phyloP scores from a whole-genome alignment of 2,113 vertebrate genomes.

The Semnopithecus entellus region DNA sequence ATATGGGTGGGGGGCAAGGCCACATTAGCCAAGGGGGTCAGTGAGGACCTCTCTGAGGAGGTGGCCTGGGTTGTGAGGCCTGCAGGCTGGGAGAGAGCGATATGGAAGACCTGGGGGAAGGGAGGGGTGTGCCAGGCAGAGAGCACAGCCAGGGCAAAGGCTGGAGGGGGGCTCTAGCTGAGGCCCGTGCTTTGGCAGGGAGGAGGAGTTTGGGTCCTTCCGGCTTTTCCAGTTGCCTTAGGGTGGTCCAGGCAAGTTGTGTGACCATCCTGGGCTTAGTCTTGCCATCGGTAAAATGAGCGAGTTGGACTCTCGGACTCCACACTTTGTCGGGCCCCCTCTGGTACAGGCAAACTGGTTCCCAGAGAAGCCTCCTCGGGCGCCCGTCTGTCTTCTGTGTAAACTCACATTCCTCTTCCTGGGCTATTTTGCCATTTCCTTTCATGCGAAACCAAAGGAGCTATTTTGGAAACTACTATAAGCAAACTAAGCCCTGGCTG shows the following conservation, averaged over 20 bases:
- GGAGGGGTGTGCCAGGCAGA: not conserved
- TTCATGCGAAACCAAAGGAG: slow-evolving; percentile 42
- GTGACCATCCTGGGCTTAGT: not conserved
- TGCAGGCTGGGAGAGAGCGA: not conserved
- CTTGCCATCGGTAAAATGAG: rapidly evolving
- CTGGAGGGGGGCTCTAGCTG: not conserved
- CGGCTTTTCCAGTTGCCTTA: not conserved
- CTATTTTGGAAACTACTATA: slow-evolving; percentile 72
- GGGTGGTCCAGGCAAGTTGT: not conserved
- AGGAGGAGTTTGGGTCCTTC: not conserved
- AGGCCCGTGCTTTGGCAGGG: not conserved
- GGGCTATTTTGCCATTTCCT: slow-evolving; percentile 61
- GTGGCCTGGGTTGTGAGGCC: too few relatives aligned
- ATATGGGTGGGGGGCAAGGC: not conserved
- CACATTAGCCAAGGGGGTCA: not conserved
- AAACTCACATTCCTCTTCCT: not conserved
- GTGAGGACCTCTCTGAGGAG: not conserved
- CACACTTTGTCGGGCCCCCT: not conserved
- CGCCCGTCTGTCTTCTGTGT: not conserved
- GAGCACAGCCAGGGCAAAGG: not conserved
- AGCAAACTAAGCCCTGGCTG: slow-evolving; percentile 56
- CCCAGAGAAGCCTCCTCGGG: not conserved
- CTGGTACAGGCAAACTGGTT: not conserved
- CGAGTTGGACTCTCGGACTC: not conserved
- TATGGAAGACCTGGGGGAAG: not conserved